Conservation (phyloP, 35 echinoderm and acorn worm genomes). For the Antedon bifida region DNA sequence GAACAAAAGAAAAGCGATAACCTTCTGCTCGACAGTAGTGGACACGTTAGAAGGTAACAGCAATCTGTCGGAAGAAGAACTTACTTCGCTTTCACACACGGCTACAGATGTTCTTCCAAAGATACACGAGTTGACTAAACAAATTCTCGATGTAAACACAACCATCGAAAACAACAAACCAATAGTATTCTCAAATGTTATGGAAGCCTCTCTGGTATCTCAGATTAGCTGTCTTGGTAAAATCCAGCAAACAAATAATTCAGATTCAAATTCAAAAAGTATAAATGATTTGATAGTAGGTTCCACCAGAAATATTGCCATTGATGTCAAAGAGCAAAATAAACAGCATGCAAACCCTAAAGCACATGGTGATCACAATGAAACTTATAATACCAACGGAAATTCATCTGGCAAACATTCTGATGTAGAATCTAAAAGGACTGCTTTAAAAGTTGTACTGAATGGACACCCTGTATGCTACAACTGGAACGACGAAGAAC, state of each 20-base stretch:
- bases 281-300: neutral
- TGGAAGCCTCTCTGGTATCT: neutral
- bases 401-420: too few relatives aligned
- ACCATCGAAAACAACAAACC: neutral
- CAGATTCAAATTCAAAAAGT: neutral
- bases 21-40: neutral
- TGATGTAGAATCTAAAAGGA: neutral
- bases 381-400: too few relatives aligned
- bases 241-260: neutral
- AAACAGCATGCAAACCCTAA: neutral
- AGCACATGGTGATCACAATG: neutral
- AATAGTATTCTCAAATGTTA: neutral
- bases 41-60: neutral
- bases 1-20: neutral
- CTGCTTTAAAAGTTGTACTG: neutral
- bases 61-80: neutral
- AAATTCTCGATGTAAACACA: neutral
- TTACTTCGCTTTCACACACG: neutral
- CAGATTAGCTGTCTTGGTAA: neutral
- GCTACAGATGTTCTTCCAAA: neutral
- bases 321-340: neutral
- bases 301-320: neutral
- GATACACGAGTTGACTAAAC: neutral
- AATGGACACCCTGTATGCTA: neutral
- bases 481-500: neutral